These are phyloP conservation scores for Temnothorax curvispinosus DNA, from an alignment of 1,140 invertebrate genomes.

Conservation along the genomic window DNA sequence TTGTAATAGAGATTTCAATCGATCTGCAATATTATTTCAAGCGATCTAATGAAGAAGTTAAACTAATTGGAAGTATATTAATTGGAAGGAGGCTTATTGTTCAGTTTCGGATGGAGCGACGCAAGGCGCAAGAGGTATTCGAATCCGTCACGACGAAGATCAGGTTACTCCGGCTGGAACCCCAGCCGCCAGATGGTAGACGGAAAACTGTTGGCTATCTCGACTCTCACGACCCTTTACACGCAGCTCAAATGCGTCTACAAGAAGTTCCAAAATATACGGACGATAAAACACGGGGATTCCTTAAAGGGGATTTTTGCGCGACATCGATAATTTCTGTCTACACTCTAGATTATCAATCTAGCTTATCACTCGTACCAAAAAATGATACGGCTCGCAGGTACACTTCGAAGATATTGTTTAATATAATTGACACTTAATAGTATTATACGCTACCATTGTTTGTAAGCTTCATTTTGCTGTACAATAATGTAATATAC, in stretches of 20 bases:
- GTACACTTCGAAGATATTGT: not conserved
- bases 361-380: not conserved
- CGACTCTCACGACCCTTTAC: conserved; percentile 74
- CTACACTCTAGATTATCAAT: not conserved
- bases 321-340: not conserved
- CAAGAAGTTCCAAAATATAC: conserved; percentile 30
- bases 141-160: conserved; percentile 79
- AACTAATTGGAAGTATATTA: not conserved
- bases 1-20: not conserved
- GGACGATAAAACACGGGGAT: conserved; percentile 21
- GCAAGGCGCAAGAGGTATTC: conserved; percentile 73
- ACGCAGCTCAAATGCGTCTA: conserved; percentile 53
- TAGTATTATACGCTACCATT: not conserved
- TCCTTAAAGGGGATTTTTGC: not conserved
- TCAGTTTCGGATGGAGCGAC: conserved; percentile 33
- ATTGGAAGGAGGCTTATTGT: conserved; percentile 20
- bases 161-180: conserved; percentile 77
- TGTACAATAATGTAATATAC: not conserved
- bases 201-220: conserved; percentile 76
- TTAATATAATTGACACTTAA: not conserved
- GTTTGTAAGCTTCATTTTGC: not conserved
- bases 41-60: not conserved
- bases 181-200: conserved; percentile 82
- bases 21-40: not conserved
- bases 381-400: not conserved